Evolutionary conservation across 2,888 invertebrate species (phyloP).

Genomic region (Drosophila kokeensis): DNA sequence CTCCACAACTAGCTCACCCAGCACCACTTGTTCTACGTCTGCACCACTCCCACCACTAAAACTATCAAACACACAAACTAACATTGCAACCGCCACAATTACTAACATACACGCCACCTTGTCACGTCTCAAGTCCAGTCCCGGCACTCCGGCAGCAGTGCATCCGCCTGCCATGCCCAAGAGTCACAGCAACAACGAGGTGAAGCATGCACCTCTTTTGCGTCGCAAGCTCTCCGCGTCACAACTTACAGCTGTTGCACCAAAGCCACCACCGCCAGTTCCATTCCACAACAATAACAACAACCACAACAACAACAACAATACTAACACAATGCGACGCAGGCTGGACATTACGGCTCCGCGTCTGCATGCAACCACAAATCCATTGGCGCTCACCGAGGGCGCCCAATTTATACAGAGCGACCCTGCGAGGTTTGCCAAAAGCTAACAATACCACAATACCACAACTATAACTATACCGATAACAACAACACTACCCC

Average conservation of each 20-base stretch:
- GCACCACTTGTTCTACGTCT: conserved; percentile 57
- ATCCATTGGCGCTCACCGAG: conserved; percentile 86
- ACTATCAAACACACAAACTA: conserved; percentile 35
- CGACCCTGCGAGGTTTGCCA: conserved; percentile 84
- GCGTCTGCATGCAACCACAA: conserved; percentile 87
- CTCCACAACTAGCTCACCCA: conserved; percentile 55
- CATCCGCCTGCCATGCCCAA: conserved; percentile 68
- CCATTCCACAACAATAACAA: conserved; percentile 36
- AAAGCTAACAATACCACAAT: conserved; percentile 37
- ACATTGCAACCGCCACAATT: conserved; percentile 58
- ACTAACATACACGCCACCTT: conserved; percentile 70
- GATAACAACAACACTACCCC: conserved; percentile 41
- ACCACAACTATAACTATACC: conserved; percentile 5
- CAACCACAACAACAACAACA: conserved; percentile 31
- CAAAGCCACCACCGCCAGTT: conserved; percentile 30
- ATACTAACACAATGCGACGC: conserved; percentile 77
- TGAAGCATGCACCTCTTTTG: conserved; percentile 44
- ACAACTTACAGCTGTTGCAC: conserved; percentile 23
- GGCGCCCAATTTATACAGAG: conserved; percentile 83
- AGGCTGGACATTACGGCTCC: conserved; percentile 86
- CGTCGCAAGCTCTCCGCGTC: conserved; percentile 62
- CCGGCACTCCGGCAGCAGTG: conserved; percentile 53
- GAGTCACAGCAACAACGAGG: conserved; percentile 73
- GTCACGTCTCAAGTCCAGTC: conserved; percentile 60
- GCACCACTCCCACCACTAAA: conserved; percentile 44